Conservation (phyloP, 2,888 invertebrate species). For the Pandemis corylana region DNA sequence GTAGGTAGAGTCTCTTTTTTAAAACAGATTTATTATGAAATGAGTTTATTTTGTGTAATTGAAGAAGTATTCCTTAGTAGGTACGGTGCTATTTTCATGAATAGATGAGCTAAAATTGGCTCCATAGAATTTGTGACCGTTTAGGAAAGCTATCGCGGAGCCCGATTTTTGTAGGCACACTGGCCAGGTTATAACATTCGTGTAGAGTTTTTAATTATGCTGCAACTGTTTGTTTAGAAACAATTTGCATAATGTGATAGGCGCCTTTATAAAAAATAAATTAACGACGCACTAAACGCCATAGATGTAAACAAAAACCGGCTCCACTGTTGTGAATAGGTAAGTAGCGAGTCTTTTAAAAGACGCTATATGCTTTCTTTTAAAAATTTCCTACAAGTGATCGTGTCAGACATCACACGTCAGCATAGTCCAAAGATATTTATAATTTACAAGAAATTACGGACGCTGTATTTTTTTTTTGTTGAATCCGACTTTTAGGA, state of each 20-base stretch:
- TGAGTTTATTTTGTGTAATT: too few species aligned
- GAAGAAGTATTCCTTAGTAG: too few species aligned
- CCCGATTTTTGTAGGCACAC: too few species aligned
- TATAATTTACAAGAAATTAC: too few species aligned
- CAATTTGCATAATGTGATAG: neutral
- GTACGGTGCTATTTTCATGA: too few species aligned
- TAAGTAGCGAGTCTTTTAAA: neutral
- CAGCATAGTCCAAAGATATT: neutral
- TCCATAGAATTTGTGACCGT: too few species aligned
- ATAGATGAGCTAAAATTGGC: too few species aligned
- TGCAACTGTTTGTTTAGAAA: constrained; percentile 8
- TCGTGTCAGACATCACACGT: neutral
- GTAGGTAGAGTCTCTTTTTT: too few species aligned
- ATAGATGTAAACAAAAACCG: constrained; percentile 14
- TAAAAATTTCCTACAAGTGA: neutral
- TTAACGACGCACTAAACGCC: neutral
- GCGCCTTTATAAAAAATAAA: constrained; percentile 4
- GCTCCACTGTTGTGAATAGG: neutral
- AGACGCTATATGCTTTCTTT: neutral
- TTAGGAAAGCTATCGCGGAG: too few species aligned
- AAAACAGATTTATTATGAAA: too few species aligned
- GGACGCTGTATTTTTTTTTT: neutral
- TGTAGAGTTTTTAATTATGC: constrained; percentile 5
- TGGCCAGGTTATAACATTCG: neutral
- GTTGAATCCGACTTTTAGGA: neutral